Percentiles rank a stretch among this genome's conserved stretches.
These are phyloP conservation scores for Gastracanthus pulcherrimus DNA, from an alignment of 2,888 invertebrate species.

Conservation along the genomic window DNA sequence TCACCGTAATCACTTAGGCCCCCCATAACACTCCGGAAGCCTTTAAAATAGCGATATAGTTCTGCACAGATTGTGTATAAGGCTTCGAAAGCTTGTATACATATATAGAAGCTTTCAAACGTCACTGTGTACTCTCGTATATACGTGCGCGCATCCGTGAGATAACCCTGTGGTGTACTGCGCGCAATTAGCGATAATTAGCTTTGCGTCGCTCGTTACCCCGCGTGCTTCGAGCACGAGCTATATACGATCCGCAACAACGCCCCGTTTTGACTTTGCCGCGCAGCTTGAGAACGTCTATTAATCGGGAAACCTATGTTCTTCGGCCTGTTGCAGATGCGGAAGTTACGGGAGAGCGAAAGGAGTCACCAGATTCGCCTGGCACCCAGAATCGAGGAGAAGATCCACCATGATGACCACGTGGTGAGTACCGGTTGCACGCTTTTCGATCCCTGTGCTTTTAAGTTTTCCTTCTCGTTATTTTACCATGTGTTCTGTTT, in stretches of 20 bases:
- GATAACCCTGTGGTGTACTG: constrained; percentile 2
- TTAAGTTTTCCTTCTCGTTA: no score
- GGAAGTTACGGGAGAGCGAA: constrained; percentile 80
- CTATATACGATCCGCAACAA: background rate
- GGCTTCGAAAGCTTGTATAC: background rate
- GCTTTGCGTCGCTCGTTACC: constrained; percentile 23
- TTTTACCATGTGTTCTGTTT: no score
- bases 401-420: constrained; percentile 67
- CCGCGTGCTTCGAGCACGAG: background rate
- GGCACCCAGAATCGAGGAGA: constrained; percentile 68
- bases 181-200: constrained; percentile 45
- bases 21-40: background rate
- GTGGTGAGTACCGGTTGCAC: constrained; percentile 62
- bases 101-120: background rate
- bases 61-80: background rate
- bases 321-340: constrained; percentile 76
- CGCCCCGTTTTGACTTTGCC: background rate
- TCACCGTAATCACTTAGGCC: background rate
- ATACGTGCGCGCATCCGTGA: background rate
- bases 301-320: constrained; percentile 8
- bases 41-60: background rate
- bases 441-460: background rate
- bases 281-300: background rate
- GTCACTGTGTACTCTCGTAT: background rate
- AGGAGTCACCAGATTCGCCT: constrained; percentile 71